Evolutionary conservation across 2,113 vertebrate genomes (phyloP).

Genomic region (Gymnorhina tibicen): DNA sequence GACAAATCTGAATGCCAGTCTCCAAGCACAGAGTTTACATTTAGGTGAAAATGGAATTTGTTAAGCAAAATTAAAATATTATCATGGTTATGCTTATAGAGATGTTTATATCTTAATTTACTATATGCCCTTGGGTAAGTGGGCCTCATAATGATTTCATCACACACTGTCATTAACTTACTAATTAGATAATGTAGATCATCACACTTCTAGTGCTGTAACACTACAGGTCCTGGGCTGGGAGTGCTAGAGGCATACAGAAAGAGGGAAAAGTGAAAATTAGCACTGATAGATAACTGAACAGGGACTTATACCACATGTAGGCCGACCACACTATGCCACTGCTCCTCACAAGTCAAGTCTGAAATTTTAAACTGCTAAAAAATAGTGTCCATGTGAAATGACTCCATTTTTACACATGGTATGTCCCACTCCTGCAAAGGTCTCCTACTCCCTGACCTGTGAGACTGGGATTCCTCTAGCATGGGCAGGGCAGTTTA

Average conservation of each 20-base stretch:
- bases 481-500: not conserved
- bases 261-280: not conserved
- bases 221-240: not conserved
- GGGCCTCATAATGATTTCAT: not conserved
- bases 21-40: not conserved
- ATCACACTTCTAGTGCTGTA: not conserved
- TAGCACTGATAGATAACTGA: not conserved
- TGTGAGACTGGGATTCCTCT: not conserved
- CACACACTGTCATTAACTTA: not conserved
- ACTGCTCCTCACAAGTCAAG: not conserved
- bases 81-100: not conserved
- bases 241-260: not conserved
- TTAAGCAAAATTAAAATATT: not conserved
- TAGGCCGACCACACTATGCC: not conserved
- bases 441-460: not conserved
- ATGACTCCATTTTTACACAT: not conserved
- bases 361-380: not conserved
- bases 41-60: not conserved
- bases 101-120: not conserved
- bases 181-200: not conserved
- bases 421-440: not conserved
- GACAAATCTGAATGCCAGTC: not conserved
- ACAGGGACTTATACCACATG: not conserved
- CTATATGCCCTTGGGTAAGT: not conserved
- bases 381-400: not conserved